Percentiles rank a stretch among this genome's conserved stretches.
phyloP scores from a whole-genome alignment of 2,888 invertebrate genomes.

The Hydriomena furcata region DNA sequence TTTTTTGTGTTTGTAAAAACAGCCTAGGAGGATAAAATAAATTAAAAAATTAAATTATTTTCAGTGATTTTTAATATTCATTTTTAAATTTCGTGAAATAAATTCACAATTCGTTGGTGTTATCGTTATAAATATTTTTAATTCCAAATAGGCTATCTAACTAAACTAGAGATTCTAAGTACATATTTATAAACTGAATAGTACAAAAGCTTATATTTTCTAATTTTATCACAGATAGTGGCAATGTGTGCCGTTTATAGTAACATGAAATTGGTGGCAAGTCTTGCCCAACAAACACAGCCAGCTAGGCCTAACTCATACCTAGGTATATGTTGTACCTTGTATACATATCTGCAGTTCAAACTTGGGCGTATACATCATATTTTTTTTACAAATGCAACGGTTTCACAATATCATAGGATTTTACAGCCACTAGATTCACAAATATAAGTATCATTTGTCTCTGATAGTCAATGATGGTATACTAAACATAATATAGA shows the following conservation, averaged over 20 bases:
- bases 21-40: neutral
- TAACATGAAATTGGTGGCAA: slow-evolving; percentile 70
- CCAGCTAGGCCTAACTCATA: slow-evolving; percentile 64
- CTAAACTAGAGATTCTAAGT: slow-evolving; percentile 33
- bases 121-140: slow-evolving; percentile 78
- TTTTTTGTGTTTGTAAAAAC: neutral
- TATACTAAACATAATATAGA: slow-evolving; percentile 1
- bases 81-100: slow-evolving; percentile 75
- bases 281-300: slow-evolving; percentile 70
- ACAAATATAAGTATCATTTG: neutral
- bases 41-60: slow-evolving; percentile 40
- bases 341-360: slow-evolving; percentile 13
- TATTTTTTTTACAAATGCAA: slow-evolving; percentile 15
- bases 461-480: neutral
- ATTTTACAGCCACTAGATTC: slow-evolving; percentile 18
- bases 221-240: slow-evolving; percentile 80
- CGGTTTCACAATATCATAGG: slow-evolving; percentile 10
- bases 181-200: slow-evolving; percentile 39
- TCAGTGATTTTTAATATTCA: slow-evolving; percentile 65
- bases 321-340: slow-evolving; percentile 16
- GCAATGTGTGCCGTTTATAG: slow-evolving; percentile 67
- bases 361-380: slow-evolving; percentile 7
- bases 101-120: slow-evolving; percentile 61
- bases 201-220: slow-evolving; percentile 59
- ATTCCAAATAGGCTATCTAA: slow-evolving; percentile 38